A percentile compares a stretch with the other conserved stretches of the same genome.
Conservation (phyloP, 2,888 invertebrate genomes). For the Strigamia maritima region DNA sequence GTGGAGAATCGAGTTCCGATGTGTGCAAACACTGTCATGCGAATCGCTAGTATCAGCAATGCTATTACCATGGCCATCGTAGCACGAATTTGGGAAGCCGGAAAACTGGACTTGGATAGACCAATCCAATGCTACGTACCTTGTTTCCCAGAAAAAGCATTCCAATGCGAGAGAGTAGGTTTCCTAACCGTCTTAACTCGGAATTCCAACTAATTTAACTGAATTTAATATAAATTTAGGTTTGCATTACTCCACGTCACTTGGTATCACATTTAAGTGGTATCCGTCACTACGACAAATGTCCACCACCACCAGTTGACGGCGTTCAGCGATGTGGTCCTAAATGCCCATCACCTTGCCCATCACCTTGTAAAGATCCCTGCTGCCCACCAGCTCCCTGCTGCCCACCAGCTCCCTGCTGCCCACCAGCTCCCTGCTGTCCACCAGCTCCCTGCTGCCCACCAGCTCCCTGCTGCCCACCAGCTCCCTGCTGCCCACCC, state of each 20-base stretch:
- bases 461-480: background rate
- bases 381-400: background rate
- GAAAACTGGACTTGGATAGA: slow-evolving; percentile 57
- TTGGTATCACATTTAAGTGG: slow-evolving; percentile 58
- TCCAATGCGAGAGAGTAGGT: slow-evolving; percentile 54
- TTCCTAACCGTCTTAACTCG: background rate
- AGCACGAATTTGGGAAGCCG: slow-evolving; percentile 56
- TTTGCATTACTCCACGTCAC: slow-evolving; percentile 57
- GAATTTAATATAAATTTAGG: slow-evolving; percentile 46
- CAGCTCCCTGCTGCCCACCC: background rate
- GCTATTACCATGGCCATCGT: slow-evolving; percentile 58
- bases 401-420: background rate
- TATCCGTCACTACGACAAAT: slow-evolving; percentile 57
- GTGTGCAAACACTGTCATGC: slow-evolving; percentile 55
- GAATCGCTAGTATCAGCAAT: slow-evolving; percentile 63
- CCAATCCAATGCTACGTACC: slow-evolving; percentile 58
- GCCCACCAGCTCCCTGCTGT: background rate
- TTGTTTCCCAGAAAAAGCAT: slow-evolving; percentile 56
- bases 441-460: background rate
- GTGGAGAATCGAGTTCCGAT: slow-evolving; percentile 57
- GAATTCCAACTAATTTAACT: background rate
- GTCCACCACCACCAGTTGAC: slow-evolving; percentile 13
- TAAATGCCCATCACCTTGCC: background rate
- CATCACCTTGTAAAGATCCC: background rate
- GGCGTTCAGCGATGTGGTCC: background rate